These are phyloP conservation scores for Leucoptera coffeella DNA, from an alignment of 2,888 invertebrate genomes.

Conservation along the genomic window DNA sequence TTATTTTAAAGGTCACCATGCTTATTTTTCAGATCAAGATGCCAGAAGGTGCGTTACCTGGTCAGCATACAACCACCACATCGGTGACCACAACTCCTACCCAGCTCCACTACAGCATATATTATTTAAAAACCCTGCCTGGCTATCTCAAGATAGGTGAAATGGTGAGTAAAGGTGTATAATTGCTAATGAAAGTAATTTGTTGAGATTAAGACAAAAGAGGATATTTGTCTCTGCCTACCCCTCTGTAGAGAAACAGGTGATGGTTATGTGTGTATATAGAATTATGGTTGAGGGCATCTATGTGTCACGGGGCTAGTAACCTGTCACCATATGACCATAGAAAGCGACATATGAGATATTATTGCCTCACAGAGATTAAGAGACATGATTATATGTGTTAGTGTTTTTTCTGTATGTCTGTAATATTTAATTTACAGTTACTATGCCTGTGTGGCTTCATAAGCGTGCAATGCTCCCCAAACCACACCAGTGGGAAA, in stretches of 20 bases:
- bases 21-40: slow-evolving; percentile 13
- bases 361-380: neutral
- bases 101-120: slow-evolving; percentile 67
- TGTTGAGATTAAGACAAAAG: neutral
- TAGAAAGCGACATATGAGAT: neutral
- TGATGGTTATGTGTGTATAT: neutral
- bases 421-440: slow-evolving; percentile 23
- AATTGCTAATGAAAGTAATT: neutral
- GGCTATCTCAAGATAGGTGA: slow-evolving; percentile 71
- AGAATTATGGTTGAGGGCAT: neutral
- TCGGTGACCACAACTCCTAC: slow-evolving; percentile 62
- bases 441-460: slow-evolving; percentile 68
- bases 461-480: slow-evolving; percentile 67
- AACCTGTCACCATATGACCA: neutral
- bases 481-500: slow-evolving; percentile 40
- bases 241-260: too few species aligned
- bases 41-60: slow-evolving; percentile 65
- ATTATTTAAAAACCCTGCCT: slow-evolving; percentile 63
- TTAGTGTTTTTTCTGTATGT: neutral
- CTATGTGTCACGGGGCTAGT: neutral
- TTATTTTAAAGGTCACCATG: neutral
- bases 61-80: slow-evolving; percentile 69
- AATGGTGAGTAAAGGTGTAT: slow-evolving; percentile 69
- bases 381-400: neutral
- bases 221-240: too few species aligned